These are phyloP conservation scores for Caenorhabditis drosophilae DNA, from an alignment of 2,888 invertebrate genomes.

Conservation along the genomic window DNA sequence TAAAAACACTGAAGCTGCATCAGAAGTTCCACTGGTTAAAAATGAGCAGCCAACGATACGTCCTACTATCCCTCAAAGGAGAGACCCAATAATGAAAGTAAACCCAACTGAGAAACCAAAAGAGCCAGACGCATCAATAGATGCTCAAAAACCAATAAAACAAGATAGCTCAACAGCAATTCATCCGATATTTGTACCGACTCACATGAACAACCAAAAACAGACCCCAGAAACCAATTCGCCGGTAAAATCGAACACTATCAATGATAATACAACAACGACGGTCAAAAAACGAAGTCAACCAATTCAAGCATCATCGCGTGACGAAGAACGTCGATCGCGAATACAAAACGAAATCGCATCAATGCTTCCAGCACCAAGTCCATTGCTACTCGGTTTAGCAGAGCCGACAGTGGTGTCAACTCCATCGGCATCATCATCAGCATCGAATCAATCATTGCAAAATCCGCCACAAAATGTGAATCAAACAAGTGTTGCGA, in stretches of 20 bases:
- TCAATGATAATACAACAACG: background rate
- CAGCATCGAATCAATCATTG: too few relatives aligned
- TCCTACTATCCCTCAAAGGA: too few relatives aligned
- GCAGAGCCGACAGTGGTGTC: constrained; percentile 3
- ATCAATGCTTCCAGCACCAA: constrained; percentile 33
- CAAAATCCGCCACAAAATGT: too few relatives aligned
- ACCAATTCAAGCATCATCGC: background rate
- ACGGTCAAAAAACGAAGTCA: constrained; percentile 8
- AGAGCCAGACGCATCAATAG: background rate
- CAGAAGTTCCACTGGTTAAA: background rate
- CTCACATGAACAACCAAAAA: background rate
- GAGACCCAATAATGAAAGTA: background rate
- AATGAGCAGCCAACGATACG: background rate
- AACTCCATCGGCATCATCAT: background rate
- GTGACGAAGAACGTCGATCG: constrained; percentile 31
- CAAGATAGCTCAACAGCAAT: too few relatives aligned
- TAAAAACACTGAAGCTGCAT: background rate
- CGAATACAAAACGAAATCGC: constrained; percentile 31
- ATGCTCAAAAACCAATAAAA: background rate
- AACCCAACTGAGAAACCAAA: background rate
- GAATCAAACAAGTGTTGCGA: too few relatives aligned
- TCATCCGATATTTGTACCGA: background rate
- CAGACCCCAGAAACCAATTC: constrained; percentile 5
- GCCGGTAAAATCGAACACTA: constrained; percentile 1
- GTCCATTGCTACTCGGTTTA: constrained; percentile 32